Percentiles rank a stretch among this genome's conserved stretches.
phyloP scores from a whole-genome alignment of 2,797 vertebrate genomes.

The Spinibarbus caldwelli region DNA sequence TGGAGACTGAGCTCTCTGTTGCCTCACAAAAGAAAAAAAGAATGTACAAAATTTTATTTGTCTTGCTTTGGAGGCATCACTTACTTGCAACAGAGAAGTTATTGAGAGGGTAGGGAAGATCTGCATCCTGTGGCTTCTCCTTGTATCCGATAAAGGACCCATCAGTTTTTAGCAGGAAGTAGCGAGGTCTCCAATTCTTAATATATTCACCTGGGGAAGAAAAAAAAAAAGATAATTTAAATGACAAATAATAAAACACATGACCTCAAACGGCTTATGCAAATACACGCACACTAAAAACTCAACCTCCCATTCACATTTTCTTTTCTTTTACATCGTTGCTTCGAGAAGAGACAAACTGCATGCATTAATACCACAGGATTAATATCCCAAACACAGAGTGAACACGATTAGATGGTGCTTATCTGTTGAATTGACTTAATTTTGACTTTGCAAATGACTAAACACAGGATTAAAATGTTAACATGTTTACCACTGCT shows the following conservation, averaged over 20 bases:
- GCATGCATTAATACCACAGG: neutral
- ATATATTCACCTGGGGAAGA: slow-evolving; percentile 94
- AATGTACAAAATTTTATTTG: neutral
- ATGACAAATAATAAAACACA: neutral
- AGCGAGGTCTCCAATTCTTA: slow-evolving; percentile 98
- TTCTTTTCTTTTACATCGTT: neutral
- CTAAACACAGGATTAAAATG: slow-evolving; percentile 72
- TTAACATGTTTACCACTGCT: slow-evolving; percentile 75
- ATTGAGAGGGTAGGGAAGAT: slow-evolving; percentile 96
- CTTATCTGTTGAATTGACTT: slow-evolving; percentile 24
- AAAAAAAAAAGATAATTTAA: neutral
- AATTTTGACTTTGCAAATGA: slow-evolving; percentile 37
- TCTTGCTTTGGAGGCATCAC: slow-evolving; percentile 61
- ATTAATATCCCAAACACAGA: slow-evolving; percentile 5
- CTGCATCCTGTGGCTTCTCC: slow-evolving; percentile 97
- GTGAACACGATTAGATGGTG: neutral
- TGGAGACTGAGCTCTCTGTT: neutral
- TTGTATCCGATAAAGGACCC: slow-evolving; percentile 99
- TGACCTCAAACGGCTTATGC: neutral
- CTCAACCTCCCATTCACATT: neutral
- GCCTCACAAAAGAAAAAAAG: neutral
- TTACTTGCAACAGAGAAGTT: slow-evolving; percentile 99
- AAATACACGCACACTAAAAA: neutral
- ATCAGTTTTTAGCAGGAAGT: slow-evolving; percentile 97
- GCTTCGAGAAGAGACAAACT: neutral